phyloP scores from a whole-genome alignment of 53 echinoderm and acorn worm species.

The Echinometra lucunter region DNA sequence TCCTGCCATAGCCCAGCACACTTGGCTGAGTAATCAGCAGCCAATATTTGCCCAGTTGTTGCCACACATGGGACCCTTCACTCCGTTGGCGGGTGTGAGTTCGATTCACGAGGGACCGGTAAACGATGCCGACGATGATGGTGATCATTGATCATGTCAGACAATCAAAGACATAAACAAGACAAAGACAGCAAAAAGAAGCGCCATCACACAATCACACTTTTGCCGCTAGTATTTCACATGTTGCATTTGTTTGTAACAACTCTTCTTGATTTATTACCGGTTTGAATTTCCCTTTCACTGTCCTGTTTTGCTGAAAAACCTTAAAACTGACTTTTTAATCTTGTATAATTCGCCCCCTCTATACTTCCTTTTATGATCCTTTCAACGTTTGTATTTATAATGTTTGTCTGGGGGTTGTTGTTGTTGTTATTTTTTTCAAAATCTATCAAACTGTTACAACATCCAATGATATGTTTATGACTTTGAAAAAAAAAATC shows the following conservation, averaged over 20 bases:
- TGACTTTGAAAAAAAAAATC: no score
- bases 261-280: constrained; percentile 26
- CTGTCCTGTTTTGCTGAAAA: background rate
- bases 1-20: constrained; percentile 16
- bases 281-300: background rate
- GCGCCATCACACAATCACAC: background rate
- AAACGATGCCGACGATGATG: constrained; percentile 56
- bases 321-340: background rate
- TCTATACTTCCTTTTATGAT: no score
- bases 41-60: constrained; percentile 66
- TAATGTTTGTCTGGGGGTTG: no score
- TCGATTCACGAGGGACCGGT: constrained; percentile 47
- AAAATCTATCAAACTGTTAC: no score
- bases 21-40: constrained; percentile 51
- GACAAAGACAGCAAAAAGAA: background rate
- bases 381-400: no score
- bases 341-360: no score
- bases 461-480: no score
- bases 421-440: no score
- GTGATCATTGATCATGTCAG: constrained; percentile 38
- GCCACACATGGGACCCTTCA: constrained; percentile 22
- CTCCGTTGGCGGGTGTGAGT: constrained; percentile 40
- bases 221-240: constrained; percentile 6
- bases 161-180: constrained; percentile 17
- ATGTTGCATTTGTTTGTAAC: constrained; percentile 14